Percentiles rank a stretch among this genome's conserved stretches.
These are phyloP conservation scores for Drosophila testacea DNA, from an alignment of 2,888 invertebrate genomes.

Conservation along the genomic window DNA sequence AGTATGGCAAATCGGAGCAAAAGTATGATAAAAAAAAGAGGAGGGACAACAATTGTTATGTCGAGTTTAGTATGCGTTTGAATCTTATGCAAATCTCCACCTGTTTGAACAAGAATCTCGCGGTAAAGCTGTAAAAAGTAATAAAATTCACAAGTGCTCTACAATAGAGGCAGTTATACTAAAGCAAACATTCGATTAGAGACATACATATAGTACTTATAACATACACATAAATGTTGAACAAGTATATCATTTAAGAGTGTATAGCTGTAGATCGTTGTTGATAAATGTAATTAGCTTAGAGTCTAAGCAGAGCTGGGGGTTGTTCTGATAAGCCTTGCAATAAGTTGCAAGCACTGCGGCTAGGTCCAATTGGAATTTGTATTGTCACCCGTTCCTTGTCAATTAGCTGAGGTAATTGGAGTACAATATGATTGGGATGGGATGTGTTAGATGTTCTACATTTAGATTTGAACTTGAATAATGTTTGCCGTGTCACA, in stretches of 20 bases:
- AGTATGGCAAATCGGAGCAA: constrained; percentile 20
- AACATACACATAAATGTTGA: constrained; percentile 3
- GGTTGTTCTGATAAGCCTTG: constrained; percentile 43
- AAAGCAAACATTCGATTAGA: constrained; percentile 42
- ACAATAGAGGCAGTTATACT: constrained; percentile 31
- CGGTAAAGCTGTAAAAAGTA: constrained; percentile 48
- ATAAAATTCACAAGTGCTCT: constrained; percentile 38
- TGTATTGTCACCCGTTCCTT: constrained; percentile 71
- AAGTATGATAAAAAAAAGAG: constrained; percentile 1
- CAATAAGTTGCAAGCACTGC: constrained; percentile 26
- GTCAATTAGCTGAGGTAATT: constrained; percentile 67
- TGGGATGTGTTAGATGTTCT: constrained; percentile 30
- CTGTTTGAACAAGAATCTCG: constrained; percentile 48
- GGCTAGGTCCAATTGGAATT: constrained; percentile 30
- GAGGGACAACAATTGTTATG: constrained; percentile 23
- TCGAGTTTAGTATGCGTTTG: not conserved
- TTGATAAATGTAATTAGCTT: constrained; percentile 68
- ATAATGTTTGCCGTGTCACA: constrained; percentile 15
- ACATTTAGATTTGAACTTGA: constrained; percentile 62
- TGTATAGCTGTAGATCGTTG: constrained; percentile 17
- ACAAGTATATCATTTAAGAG: constrained; percentile 9
- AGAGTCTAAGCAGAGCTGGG: constrained; percentile 30
- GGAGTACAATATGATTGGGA: constrained; percentile 62
- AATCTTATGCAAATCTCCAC: constrained; percentile 31
- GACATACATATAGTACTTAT: constrained; percentile 7